A percentile compares a stretch with the other conserved stretches of the same genome.
Conservation (phyloP, 64 coral and sea anemone genomes). For the Orbicella faveolata region DNA sequence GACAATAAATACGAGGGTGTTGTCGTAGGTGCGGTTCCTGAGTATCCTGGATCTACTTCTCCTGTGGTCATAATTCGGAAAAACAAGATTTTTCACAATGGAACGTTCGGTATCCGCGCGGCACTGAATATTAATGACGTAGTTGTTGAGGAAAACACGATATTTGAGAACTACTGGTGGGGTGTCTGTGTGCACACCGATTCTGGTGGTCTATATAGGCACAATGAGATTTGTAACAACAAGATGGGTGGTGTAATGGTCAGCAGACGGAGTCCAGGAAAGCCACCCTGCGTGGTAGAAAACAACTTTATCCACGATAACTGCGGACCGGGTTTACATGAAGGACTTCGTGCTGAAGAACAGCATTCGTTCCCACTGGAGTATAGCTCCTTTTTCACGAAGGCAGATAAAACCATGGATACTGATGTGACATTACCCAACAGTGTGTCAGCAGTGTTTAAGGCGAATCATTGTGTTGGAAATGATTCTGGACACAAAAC, state of each 20-base stretch:
- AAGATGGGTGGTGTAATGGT: slow-evolving; percentile 28
- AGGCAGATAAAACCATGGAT: no score
- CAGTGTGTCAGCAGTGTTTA: not conserved
- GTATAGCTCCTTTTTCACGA: not conserved
- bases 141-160: not conserved
- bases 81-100: slow-evolving; percentile 14
- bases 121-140: not conserved
- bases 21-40: not conserved
- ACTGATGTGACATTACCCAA: not conserved
- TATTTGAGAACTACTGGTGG: slow-evolving; percentile 28
- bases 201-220: slow-evolving; percentile 1
- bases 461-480: not conserved
- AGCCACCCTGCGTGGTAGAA: not conserved
- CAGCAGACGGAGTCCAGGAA: not conserved
- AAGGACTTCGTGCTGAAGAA: not conserved
- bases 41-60: not conserved
- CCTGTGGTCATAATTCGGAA: not conserved
- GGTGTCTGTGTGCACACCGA: slow-evolving; percentile 17
- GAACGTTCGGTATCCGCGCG: slow-evolving; percentile 3
- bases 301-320: slow-evolving; percentile 25
- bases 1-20: slow-evolving; percentile 37
- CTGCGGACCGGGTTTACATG: slow-evolving; percentile 1
- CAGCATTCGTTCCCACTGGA: not conserved
- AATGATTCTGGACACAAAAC: not conserved
- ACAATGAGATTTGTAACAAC: slow-evolving; percentile 29